Conservation (phyloP, 2,797 vertebrate genomes). For the Miichthys miiuy region DNA sequence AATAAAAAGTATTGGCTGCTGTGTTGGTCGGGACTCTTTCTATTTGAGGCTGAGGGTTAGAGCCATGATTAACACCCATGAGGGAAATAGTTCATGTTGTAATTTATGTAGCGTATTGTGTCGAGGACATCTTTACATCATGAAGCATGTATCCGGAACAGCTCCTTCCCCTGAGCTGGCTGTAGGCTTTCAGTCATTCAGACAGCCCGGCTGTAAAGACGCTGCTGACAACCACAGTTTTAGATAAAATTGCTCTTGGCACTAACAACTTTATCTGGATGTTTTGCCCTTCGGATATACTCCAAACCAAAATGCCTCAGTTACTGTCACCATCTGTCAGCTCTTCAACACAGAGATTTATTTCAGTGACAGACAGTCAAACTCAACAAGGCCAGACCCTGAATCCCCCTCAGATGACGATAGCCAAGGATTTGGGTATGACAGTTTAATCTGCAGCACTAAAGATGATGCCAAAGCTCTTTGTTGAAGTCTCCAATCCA, state of each 20-base stretch:
- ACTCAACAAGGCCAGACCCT: slow-evolving; percentile 58
- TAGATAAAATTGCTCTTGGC: slow-evolving; percentile 71
- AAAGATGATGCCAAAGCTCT: slow-evolving; percentile 31
- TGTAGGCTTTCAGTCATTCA: slow-evolving; percentile 64
- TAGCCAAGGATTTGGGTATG: slow-evolving; percentile 22
- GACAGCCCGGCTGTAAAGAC: slow-evolving; percentile 67
- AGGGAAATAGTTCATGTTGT: slow-evolving; percentile 38
- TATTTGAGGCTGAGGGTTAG: slow-evolving; percentile 12
- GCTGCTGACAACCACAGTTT: slow-evolving; percentile 71
- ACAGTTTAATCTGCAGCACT: slow-evolving; percentile 60
- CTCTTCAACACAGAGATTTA: slow-evolving; percentile 60
- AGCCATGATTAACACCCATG: slow-evolving; percentile 41
- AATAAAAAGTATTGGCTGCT: slow-evolving; percentile 10
- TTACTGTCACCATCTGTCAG: slow-evolving; percentile 72
- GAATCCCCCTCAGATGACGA: slow-evolving; percentile 47
- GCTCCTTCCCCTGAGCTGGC: slow-evolving; percentile 52
- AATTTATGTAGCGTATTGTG: slow-evolving; percentile 49
- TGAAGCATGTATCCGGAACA: slow-evolving; percentile 46
- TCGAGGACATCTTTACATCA: slow-evolving; percentile 60
- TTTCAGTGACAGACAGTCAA: slow-evolving; percentile 59
- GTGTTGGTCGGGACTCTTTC: not conserved
- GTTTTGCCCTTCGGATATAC: slow-evolving; percentile 73
- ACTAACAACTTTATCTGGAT: slow-evolving; percentile 74
- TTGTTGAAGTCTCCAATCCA: slow-evolving; percentile 32
- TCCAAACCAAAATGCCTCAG: slow-evolving; percentile 65